Percentiles rank a stretch among this genome's conserved stretches.
phyloP scores from a whole-genome alignment of 1,140 invertebrate species.

The Plutomurus gul region DNA sequence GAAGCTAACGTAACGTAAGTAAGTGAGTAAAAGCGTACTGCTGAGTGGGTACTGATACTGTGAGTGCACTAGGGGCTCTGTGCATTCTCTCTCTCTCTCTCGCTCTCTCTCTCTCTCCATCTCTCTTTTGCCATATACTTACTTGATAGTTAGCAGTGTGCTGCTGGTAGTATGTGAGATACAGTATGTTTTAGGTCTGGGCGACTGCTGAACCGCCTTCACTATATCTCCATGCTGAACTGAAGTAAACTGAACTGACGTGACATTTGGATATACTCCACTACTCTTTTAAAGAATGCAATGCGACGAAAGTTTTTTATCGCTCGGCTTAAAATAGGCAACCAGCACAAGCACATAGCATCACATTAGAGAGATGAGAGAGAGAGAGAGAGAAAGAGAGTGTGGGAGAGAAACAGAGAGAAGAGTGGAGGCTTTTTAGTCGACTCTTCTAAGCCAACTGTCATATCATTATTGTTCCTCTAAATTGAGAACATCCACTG shows the following conservation, averaged over 20 bases:
- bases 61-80: too few species aligned
- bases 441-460: not conserved
- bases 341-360: too few species aligned
- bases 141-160: not conserved
- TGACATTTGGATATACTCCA: not conserved
- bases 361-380: too few species aligned
- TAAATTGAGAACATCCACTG: not conserved
- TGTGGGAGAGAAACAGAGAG: too few species aligned
- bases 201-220: not conserved
- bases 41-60: too few species aligned
- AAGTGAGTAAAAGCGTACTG: too few species aligned
- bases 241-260: not conserved
- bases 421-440: not conserved
- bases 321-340: constrained; percentile 11
- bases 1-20: too few species aligned
- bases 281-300: constrained; percentile 23
- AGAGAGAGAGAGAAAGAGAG: too few species aligned
- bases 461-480: not conserved
- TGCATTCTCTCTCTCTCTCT: not conserved
- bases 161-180: not conserved
- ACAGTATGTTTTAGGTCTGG: too few species aligned
- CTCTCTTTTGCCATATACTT: not conserved
- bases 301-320: constrained; percentile 29
- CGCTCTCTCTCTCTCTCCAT: not conserved
- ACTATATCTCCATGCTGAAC: too few species aligned